These are phyloP conservation scores for Lasioglossum oenotherae DNA, from an alignment of 2,888 invertebrate species.

Conservation along the genomic window DNA sequence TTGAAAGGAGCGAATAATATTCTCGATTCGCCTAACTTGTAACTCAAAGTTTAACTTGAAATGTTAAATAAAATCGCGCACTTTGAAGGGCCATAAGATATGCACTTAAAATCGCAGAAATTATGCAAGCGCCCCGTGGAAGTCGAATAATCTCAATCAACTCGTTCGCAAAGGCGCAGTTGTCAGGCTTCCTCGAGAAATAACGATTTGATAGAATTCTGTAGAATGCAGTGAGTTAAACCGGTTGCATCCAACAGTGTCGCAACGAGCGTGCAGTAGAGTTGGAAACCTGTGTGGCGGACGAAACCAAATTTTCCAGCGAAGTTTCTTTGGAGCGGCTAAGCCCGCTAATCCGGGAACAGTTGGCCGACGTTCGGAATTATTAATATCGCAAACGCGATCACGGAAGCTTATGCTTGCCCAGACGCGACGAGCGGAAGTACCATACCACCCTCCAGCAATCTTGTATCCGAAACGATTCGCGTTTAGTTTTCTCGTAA, in stretches of 20 bases:
- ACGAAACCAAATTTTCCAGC: not conserved
- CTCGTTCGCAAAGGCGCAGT: not conserved
- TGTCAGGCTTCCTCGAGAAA: not conserved
- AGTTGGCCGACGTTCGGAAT: constrained; percentile 52
- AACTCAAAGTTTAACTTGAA: not conserved
- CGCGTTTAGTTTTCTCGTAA: too few species aligned
- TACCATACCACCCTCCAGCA: not conserved
- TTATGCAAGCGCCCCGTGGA: not conserved
- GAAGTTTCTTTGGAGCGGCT: not conserved
- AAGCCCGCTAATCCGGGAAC: constrained; percentile 7
- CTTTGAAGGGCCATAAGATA: not conserved
- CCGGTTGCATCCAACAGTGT: not conserved
- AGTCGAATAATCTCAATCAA: not conserved
- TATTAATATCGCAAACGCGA: constrained; percentile 67
- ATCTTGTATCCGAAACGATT: not conserved
- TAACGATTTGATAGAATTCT: not conserved
- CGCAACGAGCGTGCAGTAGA: not conserved
- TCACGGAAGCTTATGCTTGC: constrained; percentile 58
- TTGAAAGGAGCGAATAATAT: not conserved
- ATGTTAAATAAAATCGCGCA: not conserved
- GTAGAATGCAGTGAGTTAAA: not conserved
- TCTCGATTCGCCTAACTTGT: not conserved
- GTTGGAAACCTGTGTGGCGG: not conserved
- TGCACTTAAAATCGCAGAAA: not conserved
- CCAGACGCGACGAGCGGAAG: not conserved